Conservation (phyloP, 2,888 invertebrate genomes). For the Lydus trimaculatus region DNA sequence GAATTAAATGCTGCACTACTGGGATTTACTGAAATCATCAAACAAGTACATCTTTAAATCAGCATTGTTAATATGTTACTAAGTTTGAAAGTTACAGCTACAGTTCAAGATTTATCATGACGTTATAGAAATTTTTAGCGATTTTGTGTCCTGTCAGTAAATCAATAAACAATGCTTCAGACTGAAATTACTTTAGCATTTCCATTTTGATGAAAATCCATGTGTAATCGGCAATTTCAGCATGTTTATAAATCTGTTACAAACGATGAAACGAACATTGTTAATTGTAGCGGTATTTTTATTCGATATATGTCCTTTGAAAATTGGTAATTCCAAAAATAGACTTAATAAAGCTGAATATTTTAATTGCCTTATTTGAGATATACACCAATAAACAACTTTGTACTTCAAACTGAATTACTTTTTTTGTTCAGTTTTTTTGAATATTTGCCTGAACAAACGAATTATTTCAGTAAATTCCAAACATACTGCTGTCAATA, state of each 20-base stretch:
- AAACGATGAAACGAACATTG: conserved; percentile 18
- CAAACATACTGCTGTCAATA: too few species aligned
- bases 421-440: neutral
- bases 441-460: conserved; percentile 17
- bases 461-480: conserved; percentile 14
- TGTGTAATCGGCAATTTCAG: too few species aligned
- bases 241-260: conserved; percentile 8
- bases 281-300: conserved; percentile 20
- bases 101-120: too few species aligned
- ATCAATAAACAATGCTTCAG: too few species aligned
- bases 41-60: too few species aligned
- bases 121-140: too few species aligned
- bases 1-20: too few species aligned
- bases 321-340: conserved; percentile 11
- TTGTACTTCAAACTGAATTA: conserved; percentile 7
- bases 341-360: conserved; percentile 19
- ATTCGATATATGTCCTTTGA: neutral
- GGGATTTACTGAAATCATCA: too few species aligned
- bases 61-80: too few species aligned
- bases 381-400: neutral
- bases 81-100: too few species aligned
- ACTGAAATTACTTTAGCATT: too few species aligned
- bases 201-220: neutral
- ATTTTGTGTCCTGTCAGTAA: too few species aligned
- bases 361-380: conserved; percentile 9